These are phyloP conservation scores for Spodoptera litura DNA, from an alignment of 1,140 invertebrate species.

Conservation along the genomic window DNA sequence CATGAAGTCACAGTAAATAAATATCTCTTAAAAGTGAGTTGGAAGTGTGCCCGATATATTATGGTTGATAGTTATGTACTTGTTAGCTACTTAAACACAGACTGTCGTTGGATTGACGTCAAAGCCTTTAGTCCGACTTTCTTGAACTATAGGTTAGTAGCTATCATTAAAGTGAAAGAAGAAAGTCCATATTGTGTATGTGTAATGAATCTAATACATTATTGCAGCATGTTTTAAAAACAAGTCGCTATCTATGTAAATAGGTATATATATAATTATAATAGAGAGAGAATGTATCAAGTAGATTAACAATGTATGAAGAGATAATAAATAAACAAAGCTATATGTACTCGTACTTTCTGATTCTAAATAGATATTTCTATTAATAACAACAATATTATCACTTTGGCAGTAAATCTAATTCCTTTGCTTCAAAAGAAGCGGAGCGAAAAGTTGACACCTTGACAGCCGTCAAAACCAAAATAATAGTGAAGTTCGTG, in stretches of 20 bases:
- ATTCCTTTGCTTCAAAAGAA: conserved; percentile 25
- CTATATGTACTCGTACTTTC: conserved; percentile 14
- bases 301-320: conserved; percentile 17
- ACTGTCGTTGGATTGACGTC: conserved; percentile 13
- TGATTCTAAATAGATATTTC: conserved; percentile 36
- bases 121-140: conserved; percentile 13
- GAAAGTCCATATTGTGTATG: not conserved
- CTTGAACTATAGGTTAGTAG: conserved; percentile 21
- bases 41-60: not conserved
- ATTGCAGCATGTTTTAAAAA: conserved; percentile 13
- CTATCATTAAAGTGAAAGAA: conserved; percentile 12
- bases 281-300: not conserved
- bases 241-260: not conserved
- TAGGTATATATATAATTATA: not conserved
- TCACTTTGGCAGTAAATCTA: conserved; percentile 33
- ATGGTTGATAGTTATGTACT: not conserved
- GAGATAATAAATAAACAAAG: conserved; percentile 21
- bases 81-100: not conserved
- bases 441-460: conserved; percentile 36
- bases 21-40: not conserved
- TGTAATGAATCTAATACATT: conserved; percentile 7
- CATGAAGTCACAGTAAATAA: not conserved
- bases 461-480: conserved; percentile 57
- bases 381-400: conserved; percentile 37
- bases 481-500: conserved; percentile 80